Evolutionary conservation across 2,113 vertebrate genomes (phyloP).

Genomic region (Dicrurus megarhynchus): DNA sequence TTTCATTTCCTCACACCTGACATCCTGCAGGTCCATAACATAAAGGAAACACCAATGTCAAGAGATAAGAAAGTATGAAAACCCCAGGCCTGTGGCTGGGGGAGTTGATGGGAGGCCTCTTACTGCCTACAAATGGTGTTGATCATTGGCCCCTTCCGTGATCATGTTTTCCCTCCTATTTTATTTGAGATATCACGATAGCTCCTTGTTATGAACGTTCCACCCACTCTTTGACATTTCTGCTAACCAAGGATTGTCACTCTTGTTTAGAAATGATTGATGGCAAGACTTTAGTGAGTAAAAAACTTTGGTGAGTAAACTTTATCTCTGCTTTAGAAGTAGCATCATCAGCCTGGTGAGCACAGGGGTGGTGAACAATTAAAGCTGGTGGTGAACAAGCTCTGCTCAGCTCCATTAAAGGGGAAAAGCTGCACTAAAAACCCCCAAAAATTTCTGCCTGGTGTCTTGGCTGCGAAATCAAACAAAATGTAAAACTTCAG

Average conservation of each 20-base stretch:
- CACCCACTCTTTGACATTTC: not conserved
- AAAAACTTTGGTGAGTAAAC: not conserved
- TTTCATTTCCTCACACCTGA: not conserved
- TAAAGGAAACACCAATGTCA: not conserved
- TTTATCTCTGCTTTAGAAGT: not conserved
- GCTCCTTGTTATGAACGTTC: not conserved
- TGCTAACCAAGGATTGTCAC: not conserved
- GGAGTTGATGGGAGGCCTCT: not conserved
- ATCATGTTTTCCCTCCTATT: not conserved
- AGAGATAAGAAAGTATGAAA: not conserved
- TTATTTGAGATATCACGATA: not conserved
- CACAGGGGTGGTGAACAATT: not conserved
- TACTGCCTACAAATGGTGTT: not conserved
- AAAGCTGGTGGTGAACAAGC: not conserved
- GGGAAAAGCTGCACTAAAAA: not conserved
- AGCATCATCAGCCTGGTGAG: not conserved
- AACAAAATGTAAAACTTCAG: not conserved
- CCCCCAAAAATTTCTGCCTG: not conserved
- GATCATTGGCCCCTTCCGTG: not conserved
- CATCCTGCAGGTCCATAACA: not conserved
- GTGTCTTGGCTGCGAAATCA: not conserved
- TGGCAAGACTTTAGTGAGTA: not conserved
- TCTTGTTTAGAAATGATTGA: not conserved
- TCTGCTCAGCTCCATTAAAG: not conserved
- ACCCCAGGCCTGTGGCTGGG: rapidly evolving